Evolutionary conservation across 2,888 invertebrate species (phyloP).

Genomic region (Lycophotia porphyrea): DNA sequence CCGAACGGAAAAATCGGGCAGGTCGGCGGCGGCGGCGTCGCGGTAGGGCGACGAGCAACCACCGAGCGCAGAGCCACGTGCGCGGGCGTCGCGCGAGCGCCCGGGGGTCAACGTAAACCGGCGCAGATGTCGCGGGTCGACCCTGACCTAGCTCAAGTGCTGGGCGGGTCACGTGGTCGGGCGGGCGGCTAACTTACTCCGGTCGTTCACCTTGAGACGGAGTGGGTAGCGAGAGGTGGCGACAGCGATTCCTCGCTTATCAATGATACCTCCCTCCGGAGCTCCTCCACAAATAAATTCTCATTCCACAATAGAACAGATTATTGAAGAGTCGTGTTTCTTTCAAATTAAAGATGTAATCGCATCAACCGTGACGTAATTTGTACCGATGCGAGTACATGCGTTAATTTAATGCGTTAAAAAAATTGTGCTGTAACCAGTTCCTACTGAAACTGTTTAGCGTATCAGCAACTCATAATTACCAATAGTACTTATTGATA

Average conservation of each 20-base stretch:
- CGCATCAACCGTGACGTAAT: constrained; percentile 30
- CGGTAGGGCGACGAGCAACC: constrained; percentile 76
- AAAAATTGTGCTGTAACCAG: constrained; percentile 9
- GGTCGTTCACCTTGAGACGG: constrained; percentile 89
- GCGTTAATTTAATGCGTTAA: constrained; percentile 46
- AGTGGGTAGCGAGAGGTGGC: constrained; percentile 76
- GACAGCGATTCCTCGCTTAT: constrained; percentile 68
- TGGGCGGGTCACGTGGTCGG: constrained; percentile 88
- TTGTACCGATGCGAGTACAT: constrained; percentile 35
- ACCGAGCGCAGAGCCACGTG: constrained; percentile 67
- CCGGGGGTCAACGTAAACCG: constrained; percentile 75
- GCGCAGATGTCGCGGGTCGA: constrained; percentile 80
- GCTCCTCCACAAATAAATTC: constrained; percentile 28
- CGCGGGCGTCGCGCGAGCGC: constrained; percentile 46
- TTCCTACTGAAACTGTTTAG: constrained; percentile 38
- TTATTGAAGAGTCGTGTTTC: constrained; percentile 11
- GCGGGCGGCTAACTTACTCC: constrained; percentile 83
- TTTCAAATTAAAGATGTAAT: constrained; percentile 19
- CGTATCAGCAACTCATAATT: constrained; percentile 53
- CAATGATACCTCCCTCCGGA: constrained; percentile 60
- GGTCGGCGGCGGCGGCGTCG: constrained; percentile 73
- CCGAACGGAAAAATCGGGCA: constrained; percentile 87
- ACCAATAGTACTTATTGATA: constrained; percentile 51
- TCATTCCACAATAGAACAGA: constrained; percentile 16
- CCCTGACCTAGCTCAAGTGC: constrained; percentile 89